A percentile compares a stretch with the other conserved stretches of the same genome.
These are phyloP conservation scores for Nomada flava DNA, from an alignment of 2,888 invertebrate species.

Conservation along the genomic window DNA sequence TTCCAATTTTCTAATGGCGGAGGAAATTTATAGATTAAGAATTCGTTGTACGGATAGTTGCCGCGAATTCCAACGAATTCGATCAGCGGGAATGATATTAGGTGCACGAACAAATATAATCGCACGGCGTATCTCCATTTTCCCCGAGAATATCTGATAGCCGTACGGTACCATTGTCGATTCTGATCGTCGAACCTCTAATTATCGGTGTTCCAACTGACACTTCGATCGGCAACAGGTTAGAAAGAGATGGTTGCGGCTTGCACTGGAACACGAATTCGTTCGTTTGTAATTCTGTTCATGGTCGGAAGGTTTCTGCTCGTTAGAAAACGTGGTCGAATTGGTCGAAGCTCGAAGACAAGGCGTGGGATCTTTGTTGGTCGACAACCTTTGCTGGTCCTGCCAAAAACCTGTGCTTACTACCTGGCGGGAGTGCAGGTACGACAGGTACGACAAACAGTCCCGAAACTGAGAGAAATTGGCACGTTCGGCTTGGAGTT, in stretches of 20 bases:
- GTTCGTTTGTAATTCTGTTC: conserved; percentile 46
- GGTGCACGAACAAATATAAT: not conserved
- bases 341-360: conserved; percentile 44
- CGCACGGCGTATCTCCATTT: conserved; percentile 20
- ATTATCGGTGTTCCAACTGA: conserved; percentile 28
- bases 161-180: not conserved
- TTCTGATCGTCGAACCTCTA: conserved; percentile 30
- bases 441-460: conserved; percentile 44
- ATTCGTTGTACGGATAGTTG: not conserved
- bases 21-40: not conserved
- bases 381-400: conserved; percentile 26
- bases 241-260: conserved; percentile 1
- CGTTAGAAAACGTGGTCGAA: conserved; percentile 57
- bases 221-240: conserved; percentile 50
- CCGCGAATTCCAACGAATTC: too few species aligned
- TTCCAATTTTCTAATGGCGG: too few species aligned
- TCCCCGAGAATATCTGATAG: conserved; percentile 2
- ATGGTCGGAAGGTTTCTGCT: conserved; percentile 11
- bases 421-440: conserved; percentile 44
- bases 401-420: conserved; percentile 31
- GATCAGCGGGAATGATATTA: conserved; percentile 8
- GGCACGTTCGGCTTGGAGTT: conserved; percentile 26
- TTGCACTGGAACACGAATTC: not conserved
- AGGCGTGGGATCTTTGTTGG: conserved; percentile 27
- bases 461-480: conserved; percentile 43